Percentiles rank a stretch among this genome's conserved stretches.
Evolutionary conservation across 2,113 vertebrate species (phyloP).

Genomic region (Acinonyx jubatus): DNA sequence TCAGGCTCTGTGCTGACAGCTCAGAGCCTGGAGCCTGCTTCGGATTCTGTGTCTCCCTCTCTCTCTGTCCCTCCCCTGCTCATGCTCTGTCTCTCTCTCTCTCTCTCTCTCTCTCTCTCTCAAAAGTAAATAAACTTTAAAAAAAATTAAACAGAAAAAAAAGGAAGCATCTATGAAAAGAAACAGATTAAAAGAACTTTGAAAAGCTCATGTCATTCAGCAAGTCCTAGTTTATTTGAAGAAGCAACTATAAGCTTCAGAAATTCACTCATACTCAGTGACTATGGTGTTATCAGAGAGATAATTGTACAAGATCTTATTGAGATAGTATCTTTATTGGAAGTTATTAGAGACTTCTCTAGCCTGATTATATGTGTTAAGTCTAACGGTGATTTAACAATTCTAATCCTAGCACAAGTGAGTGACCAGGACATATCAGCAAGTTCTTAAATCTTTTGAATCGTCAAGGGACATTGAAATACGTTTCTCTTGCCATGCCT

Average conservation of each 20-base stretch:
- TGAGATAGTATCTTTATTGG: constrained; percentile 4
- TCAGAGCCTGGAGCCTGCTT: too few species aligned
- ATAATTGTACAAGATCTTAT: not conserved
- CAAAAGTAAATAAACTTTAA: too few species aligned
- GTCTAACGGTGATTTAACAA: constrained; percentile 31
- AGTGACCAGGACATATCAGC: not conserved
- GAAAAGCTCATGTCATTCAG: not conserved
- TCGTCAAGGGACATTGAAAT: constrained; percentile 38
- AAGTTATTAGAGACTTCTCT: not conserved
- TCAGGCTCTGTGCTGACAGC: too few species aligned
- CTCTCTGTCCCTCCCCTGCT: too few species aligned
- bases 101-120: too few species aligned
- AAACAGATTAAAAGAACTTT: not conserved
- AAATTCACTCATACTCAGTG: not conserved
- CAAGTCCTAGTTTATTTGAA: not conserved
- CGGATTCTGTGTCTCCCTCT: too few species aligned
- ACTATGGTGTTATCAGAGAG: not conserved
- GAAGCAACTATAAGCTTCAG: not conserved
- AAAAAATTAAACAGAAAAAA: not conserved
- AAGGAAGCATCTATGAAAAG: not conserved
- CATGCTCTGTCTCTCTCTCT: too few species aligned
- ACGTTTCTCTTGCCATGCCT: constrained; percentile 5
- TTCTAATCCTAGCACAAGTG: constrained; percentile 2
- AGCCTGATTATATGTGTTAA: constrained; percentile 50
- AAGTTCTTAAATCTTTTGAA: constrained; percentile 35